Percentiles rank a stretch among this genome's conserved stretches.
These are phyloP conservation scores for Teleogryllus oceanicus DNA, from an alignment of 2,888 invertebrate species.

Conservation along the genomic window DNA sequence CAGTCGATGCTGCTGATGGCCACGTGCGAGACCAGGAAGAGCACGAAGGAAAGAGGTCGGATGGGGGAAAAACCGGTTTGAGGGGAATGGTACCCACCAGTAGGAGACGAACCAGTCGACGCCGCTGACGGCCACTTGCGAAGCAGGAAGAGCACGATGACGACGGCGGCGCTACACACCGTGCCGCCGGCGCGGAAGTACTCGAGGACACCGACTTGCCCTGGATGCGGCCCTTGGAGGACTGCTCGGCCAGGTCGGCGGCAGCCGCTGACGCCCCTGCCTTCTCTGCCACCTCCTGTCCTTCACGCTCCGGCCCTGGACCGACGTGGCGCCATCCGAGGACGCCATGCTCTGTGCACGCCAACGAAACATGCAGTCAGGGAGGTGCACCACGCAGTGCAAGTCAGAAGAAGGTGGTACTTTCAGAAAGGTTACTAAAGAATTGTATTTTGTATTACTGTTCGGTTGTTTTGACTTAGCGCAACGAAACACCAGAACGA, in stretches of 20 bases:
- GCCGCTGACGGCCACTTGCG: conserved; percentile 62
- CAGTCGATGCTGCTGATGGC: too few species aligned
- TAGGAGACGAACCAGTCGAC: conserved; percentile 72
- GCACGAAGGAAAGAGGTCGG: too few species aligned
- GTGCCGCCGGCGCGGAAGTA: conserved; percentile 53
- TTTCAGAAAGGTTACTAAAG: too few species aligned
- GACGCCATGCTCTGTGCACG: background rate
- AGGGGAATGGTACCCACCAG: conserved; percentile 53
- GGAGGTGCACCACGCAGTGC: too few species aligned
- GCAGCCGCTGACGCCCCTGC: background rate
- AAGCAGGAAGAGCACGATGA: conserved; percentile 55
- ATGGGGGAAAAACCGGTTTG: too few species aligned
- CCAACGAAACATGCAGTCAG: too few species aligned
- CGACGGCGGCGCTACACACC: conserved; percentile 50
- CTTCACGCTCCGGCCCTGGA: background rate
- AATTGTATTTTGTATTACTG: too few species aligned
- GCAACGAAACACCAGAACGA: too few species aligned
- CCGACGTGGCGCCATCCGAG: background rate
- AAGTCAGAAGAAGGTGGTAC: too few species aligned
- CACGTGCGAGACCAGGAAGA: too few species aligned
- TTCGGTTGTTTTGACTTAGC: too few species aligned
- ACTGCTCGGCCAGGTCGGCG: background rate
- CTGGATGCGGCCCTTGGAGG: conserved; percentile 3
- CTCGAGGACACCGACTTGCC: conserved; percentile 48
- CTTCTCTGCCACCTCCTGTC: background rate